phyloP scores from a whole-genome alignment of 2,113 vertebrate species.

The Myodes glareolus region DNA sequence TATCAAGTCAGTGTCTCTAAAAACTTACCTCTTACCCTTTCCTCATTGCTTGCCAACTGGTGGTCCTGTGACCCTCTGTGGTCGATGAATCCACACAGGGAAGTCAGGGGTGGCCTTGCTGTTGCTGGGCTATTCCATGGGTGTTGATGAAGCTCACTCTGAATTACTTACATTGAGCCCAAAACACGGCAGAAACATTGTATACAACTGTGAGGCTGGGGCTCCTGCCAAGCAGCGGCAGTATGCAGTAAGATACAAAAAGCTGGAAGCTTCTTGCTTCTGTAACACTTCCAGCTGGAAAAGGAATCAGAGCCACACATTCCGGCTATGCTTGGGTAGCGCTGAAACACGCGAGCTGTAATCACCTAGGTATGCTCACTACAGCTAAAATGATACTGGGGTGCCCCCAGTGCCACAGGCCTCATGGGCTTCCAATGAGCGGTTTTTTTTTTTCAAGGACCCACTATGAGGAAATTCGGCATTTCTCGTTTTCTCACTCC shows the following conservation, averaged over 20 bases:
- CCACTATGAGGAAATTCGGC: constrained; percentile 52
- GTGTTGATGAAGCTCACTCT: background rate
- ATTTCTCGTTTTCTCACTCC: background rate
- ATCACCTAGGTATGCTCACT: constrained; percentile 76
- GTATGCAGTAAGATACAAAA: constrained; percentile 30
- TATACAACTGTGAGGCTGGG: background rate
- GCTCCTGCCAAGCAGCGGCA: constrained; percentile 49
- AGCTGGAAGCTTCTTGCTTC: constrained; percentile 34
- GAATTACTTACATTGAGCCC: background rate
- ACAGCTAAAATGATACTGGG: constrained; percentile 42
- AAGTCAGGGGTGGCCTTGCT: background rate
- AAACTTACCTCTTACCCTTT: background rate
- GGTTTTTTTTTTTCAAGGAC: constrained; percentile 55
- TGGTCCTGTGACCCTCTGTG: background rate
- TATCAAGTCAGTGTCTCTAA: background rate
- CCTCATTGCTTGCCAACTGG: background rate
- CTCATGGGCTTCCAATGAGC: constrained; percentile 65
- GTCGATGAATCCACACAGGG: background rate
- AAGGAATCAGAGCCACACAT: constrained; percentile 68
- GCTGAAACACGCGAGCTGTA: constrained; percentile 60
- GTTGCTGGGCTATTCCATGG: background rate
- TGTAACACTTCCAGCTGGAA: constrained; percentile 73
- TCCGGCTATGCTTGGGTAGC: constrained; percentile 64
- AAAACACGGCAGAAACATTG: background rate
- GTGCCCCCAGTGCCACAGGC: constrained; percentile 52